Conservation (phyloP, 2,113 vertebrate genomes). For the Tragelaphus buxtoni region DNA sequence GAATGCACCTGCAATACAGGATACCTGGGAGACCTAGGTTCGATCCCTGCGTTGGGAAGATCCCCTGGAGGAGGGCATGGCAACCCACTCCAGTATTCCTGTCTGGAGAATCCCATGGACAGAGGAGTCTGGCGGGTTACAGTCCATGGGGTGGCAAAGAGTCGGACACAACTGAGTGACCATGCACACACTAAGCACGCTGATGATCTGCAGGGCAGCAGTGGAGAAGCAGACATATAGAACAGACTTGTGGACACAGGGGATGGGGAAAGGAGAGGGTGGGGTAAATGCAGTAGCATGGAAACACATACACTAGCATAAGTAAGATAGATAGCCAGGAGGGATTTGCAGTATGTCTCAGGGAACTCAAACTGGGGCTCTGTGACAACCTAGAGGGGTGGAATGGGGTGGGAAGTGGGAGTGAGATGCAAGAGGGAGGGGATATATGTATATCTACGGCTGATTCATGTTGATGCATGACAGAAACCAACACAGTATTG, state of each 20-base stretch:
- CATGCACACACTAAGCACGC: not conserved
- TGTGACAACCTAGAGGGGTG: not conserved
- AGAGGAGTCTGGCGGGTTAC: not conserved
- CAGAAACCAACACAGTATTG: not conserved
- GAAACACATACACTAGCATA: not conserved
- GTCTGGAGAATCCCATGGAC: not conserved
- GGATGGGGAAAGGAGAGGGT: not conserved
- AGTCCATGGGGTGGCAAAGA: not conserved
- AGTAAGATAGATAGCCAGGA: not conserved
- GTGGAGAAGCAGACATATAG: not conserved
- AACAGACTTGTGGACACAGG: not conserved
- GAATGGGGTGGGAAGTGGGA: not conserved
- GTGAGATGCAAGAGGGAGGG: not conserved
- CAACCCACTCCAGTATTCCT: not conserved
- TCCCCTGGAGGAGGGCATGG: not conserved
- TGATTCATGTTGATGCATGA: not conserved
- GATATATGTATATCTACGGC: not conserved
- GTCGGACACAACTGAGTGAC: not conserved
- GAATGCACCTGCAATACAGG: not conserved
- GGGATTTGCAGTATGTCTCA: not conserved
- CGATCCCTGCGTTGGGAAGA: fast-evolving
- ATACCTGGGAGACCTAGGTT: not conserved
- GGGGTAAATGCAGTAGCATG: not conserved
- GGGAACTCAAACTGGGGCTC: not conserved
- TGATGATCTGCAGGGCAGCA: not conserved